Evolutionary conservation across 30 jellyfish, hydroid and myxozoan species (phyloP).

Genomic region (Sanderia malayensis): DNA sequence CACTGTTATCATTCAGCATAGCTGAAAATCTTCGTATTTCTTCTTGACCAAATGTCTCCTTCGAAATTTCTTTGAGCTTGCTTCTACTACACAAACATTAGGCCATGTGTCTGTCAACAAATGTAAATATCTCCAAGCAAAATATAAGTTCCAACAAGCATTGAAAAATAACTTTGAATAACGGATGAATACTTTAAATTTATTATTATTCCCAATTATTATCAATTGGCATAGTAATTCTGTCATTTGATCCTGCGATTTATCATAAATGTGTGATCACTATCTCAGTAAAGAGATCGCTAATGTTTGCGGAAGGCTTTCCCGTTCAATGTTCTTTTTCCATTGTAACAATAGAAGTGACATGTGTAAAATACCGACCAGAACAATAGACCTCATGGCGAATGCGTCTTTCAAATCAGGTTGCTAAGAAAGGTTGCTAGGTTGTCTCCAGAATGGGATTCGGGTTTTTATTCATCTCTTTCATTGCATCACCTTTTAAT

Average conservation of each 20-base stretch:
- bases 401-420: constrained; percentile 4
- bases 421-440: constrained; percentile 6
- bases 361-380: constrained; percentile 8
- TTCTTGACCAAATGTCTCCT: no score
- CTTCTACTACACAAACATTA: no score
- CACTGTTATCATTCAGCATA: constrained; percentile 48
- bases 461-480: no score
- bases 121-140: no score
- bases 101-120: no score
- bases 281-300: neutral
- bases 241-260: neutral
- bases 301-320: constrained; percentile 13
- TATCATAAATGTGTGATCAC: neutral
- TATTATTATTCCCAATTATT: neutral
- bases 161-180: no score
- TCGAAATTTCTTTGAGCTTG: no score
- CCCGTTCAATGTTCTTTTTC: constrained; percentile 1
- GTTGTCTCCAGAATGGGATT: no score
- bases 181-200: no score
- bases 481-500: no score
- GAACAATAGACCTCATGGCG: neutral
- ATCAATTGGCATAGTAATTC: neutral
- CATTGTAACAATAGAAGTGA: neutral
- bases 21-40: no score
- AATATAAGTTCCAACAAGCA: no score